phyloP scores from a whole-genome alignment of 1,140 invertebrate genomes.

The Tetranychus urticae region DNA sequence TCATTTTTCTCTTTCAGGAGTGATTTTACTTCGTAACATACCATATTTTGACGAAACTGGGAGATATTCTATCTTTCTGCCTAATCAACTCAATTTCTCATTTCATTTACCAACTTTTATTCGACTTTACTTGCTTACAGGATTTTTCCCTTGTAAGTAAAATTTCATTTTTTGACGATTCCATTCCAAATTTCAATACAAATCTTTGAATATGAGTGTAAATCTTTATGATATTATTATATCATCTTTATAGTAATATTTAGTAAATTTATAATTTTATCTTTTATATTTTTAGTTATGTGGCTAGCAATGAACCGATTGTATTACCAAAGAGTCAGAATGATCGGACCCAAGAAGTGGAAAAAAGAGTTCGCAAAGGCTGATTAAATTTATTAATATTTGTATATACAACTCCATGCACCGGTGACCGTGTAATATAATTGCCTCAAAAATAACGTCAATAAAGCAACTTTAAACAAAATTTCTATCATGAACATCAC shows the following conservation, averaged over 20 bases:
- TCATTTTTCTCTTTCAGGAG: constrained; percentile 14
- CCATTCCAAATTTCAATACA: too few relatives aligned
- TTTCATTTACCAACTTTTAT: constrained; percentile 61
- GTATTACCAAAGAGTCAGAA: not conserved
- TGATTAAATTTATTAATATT: not conserved
- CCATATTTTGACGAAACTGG: constrained; percentile 67
- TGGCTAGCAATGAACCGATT: not conserved
- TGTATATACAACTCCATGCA: not conserved
- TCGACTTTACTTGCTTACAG: constrained; percentile 42
- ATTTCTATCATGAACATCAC: too few relatives aligned
- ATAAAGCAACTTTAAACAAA: too few relatives aligned
- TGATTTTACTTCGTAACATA: constrained; percentile 33
- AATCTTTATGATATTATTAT: too few relatives aligned
- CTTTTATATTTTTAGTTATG: not conserved
- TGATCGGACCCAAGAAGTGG: not conserved
- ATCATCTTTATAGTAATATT: not conserved
- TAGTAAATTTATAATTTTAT: not conserved
- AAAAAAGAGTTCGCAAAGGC: not conserved
- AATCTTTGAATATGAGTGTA: too few relatives aligned
- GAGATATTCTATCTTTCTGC: constrained; percentile 45
- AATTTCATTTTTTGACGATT: not conserved
- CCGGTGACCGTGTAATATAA: too few relatives aligned
- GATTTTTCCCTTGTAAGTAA: constrained; percentile 4
- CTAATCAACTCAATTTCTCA: constrained; percentile 59
- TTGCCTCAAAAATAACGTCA: too few relatives aligned